phyloP scores from a whole-genome alignment of 2,797 vertebrate species.

The Aselliscus stoliczkanus region DNA sequence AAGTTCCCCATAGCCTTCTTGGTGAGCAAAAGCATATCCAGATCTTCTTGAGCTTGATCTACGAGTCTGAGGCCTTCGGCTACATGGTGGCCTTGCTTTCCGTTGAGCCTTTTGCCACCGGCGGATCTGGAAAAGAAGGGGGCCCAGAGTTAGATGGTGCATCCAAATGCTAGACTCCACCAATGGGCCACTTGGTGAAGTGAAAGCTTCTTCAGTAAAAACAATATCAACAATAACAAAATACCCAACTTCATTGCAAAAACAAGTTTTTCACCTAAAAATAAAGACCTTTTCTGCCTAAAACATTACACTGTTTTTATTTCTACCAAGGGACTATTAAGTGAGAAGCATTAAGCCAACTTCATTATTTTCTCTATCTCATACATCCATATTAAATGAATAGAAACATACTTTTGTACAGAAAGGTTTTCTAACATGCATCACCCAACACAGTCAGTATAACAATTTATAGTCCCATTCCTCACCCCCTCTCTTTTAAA shows the following conservation, averaged over 20 bases:
- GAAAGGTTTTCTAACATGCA: neutral
- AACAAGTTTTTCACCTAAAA: neutral
- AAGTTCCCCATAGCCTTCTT: constrained; percentile 88
- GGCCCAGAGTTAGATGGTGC: neutral
- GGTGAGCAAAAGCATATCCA: constrained; percentile 89
- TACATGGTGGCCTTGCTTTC: constrained; percentile 79
- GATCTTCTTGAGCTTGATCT: constrained; percentile 88
- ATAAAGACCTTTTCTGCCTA: neutral
- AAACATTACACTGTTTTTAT: neutral
- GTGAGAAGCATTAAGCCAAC: neutral
- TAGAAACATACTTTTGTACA: neutral
- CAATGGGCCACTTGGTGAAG: neutral
- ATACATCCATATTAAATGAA: neutral
- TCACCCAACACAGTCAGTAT: neutral
- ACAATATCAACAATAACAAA: neutral
- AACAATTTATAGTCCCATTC: neutral
- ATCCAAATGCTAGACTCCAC: neutral
- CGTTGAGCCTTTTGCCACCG: constrained; percentile 82
- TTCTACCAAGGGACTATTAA: neutral
- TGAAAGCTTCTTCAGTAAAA: neutral
- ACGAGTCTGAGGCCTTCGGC: constrained; percentile 81
- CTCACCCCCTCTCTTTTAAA: neutral
- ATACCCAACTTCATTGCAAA: neutral
- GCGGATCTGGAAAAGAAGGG: constrained; percentile 81
- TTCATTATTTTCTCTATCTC: neutral